phyloP scores from a whole-genome alignment of 2,888 invertebrate species.

The Idaea biselata region DNA sequence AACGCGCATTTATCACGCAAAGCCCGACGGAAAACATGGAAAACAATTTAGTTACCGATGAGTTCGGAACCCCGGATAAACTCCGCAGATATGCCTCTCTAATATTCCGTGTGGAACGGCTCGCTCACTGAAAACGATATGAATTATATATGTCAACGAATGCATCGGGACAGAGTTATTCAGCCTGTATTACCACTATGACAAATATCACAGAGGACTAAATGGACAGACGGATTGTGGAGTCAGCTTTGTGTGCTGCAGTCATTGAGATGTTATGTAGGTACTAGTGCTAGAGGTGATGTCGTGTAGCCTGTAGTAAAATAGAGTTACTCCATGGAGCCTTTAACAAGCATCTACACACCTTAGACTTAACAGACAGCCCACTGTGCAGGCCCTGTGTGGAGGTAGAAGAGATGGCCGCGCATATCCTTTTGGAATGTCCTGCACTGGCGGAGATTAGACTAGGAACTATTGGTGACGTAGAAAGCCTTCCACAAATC shows the following conservation, averaged over 20 bases:
- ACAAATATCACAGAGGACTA: constrained; percentile 49
- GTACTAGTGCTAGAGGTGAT: background rate
- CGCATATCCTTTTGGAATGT: too few species aligned
- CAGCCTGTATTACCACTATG: constrained; percentile 45
- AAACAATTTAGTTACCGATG: constrained; percentile 73
- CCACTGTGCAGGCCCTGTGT: too few species aligned
- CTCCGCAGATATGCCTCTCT: constrained; percentile 61
- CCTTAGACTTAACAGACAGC: too few species aligned
- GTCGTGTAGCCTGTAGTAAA: background rate
- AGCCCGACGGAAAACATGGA: constrained; percentile 40
- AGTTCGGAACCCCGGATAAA: constrained; percentile 62
- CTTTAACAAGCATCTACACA: too few species aligned
- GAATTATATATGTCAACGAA: constrained; percentile 68
- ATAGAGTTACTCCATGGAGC: too few species aligned
- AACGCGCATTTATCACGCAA: constrained; percentile 27
- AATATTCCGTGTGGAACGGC: constrained; percentile 75
- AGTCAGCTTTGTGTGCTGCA: background rate
- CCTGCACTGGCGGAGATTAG: too few species aligned
- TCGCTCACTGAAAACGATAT: constrained; percentile 69
- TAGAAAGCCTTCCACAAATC: too few species aligned
- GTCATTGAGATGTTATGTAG: background rate
- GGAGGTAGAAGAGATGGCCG: too few species aligned
- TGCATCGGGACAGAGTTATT: constrained; percentile 48
- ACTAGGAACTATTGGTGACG: too few species aligned
- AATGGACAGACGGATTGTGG: constrained; percentile 16